A percentile compares a stretch with the other conserved stretches of the same genome.
Conservation (phyloP, 2,888 invertebrate genomes). For the Patella ulyssiponensis region DNA sequence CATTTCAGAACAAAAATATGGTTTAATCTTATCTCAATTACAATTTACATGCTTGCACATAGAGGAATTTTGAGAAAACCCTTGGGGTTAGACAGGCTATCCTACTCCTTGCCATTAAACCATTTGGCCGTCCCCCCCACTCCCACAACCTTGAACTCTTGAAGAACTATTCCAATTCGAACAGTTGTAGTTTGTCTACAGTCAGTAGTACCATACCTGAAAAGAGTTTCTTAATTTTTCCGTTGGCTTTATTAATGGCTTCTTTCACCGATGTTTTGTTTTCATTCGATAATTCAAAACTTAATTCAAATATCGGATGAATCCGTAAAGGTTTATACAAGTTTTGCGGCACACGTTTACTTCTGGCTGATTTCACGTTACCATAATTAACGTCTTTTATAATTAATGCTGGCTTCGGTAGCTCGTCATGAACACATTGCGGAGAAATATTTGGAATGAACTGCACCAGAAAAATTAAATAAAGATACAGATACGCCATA, state of each 20-base stretch:
- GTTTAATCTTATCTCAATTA: too few species aligned
- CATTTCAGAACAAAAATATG: too few species aligned
- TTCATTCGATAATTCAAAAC: slow-evolving; percentile 34
- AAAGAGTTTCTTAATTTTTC: slow-evolving; percentile 34
- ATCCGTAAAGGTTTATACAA: slow-evolving; percentile 16
- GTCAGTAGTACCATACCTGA: slow-evolving; percentile 30
- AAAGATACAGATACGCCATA: too few species aligned
- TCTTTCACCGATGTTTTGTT: slow-evolving; percentile 37
- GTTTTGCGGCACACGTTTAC: neutral
- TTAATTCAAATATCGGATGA: slow-evolving; percentile 20
- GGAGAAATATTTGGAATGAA: neutral
- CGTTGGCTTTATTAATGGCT: slow-evolving; percentile 43
- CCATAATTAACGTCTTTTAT: neutral
- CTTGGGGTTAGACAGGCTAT: too few species aligned
- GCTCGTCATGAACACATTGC: slow-evolving; percentile 4
- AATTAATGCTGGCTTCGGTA: neutral
- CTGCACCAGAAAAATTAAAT: too few species aligned
- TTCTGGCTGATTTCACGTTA: neutral
- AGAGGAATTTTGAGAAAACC: too few species aligned
- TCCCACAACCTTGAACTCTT: too few species aligned
- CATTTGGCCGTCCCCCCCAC: too few species aligned
- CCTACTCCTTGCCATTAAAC: too few species aligned
- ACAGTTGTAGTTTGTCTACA: too few species aligned
- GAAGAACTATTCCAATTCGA: too few species aligned
- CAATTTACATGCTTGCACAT: too few species aligned